Conservation (phyloP, 2,797 vertebrate genomes). For the Amphiprion clarkii region DNA sequence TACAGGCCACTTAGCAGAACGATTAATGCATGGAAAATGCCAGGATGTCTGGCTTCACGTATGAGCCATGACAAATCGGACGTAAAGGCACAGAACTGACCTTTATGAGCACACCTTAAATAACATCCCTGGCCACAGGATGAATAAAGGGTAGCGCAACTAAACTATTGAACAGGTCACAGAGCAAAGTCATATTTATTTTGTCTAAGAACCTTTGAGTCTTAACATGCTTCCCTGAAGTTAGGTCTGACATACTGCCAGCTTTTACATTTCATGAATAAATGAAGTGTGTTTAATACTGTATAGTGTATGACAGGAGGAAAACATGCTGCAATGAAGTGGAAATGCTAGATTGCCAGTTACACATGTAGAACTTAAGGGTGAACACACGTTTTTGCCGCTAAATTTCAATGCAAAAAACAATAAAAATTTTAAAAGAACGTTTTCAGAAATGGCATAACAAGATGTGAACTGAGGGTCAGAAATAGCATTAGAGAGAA, state of each 20-base stretch:
- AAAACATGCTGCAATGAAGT: conserved; percentile 15
- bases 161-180: background rate
- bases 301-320: conserved; percentile 15
- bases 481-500: background rate
- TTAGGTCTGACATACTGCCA: conserved; percentile 1
- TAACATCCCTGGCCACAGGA: conserved; percentile 1
- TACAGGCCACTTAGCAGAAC: conserved; percentile 74
- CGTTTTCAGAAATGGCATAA: too few relatives aligned
- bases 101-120: conserved; percentile 42
- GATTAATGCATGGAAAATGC: conserved; percentile 77
- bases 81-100: conserved; percentile 51
- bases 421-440: background rate
- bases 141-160: background rate
- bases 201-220: conserved; percentile 21
- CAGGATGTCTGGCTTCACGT: conserved; percentile 49
- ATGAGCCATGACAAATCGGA: conserved; percentile 52
- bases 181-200: conserved; percentile 21
- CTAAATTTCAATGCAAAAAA: background rate
- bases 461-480: background rate
- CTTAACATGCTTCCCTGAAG: conserved; percentile 27
- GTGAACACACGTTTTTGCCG: background rate
- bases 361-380: conserved; percentile 12
- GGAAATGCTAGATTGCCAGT: background rate
- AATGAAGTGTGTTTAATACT: conserved; percentile 59
- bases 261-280: conserved; percentile 59